These are phyloP conservation scores for Lepisosteus osseus DNA, from an alignment of 2,113 vertebrate genomes.

Conservation along the genomic window DNA sequence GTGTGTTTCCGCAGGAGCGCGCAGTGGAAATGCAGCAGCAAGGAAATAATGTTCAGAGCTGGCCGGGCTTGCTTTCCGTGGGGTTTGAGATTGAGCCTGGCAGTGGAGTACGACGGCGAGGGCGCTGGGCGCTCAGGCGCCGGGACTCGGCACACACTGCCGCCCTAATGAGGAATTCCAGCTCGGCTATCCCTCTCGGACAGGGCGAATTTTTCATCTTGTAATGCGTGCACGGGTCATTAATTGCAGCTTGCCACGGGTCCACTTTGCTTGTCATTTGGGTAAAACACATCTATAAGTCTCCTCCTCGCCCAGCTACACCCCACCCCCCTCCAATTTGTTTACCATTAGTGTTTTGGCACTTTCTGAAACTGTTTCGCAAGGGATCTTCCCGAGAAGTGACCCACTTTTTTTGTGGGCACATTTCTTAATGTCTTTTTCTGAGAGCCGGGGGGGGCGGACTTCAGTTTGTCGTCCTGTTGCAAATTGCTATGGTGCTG, in stretches of 20 bases:
- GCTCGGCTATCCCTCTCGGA: constrained; percentile 65
- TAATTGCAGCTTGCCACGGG: constrained; percentile 84
- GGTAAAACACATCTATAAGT: constrained; percentile 73
- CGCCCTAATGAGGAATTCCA: constrained; percentile 80
- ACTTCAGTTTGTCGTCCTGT: background rate
- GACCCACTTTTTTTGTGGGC: constrained; percentile 46
- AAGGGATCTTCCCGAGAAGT: constrained; percentile 38
- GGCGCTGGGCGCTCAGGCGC: constrained; percentile 10
- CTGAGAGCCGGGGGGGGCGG: background rate
- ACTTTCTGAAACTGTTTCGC: constrained; percentile 9
- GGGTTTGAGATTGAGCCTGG: no score
- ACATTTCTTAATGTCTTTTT: no score
- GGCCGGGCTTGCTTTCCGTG: no score
- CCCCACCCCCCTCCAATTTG: constrained; percentile 10
- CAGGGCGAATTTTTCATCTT: constrained; percentile 82
- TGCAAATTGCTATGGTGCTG: background rate
- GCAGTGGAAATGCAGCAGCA: no score
- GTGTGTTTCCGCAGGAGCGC: no score
- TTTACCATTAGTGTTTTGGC: constrained; percentile 17
- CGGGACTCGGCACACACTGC: constrained; percentile 19
- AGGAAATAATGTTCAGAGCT: no score
- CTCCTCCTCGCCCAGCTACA: constrained; percentile 29
- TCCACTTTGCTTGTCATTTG: constrained; percentile 80
- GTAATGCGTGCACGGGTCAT: constrained; percentile 84
- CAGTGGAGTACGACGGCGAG: no score